These are phyloP conservation scores for Cepphus grylle DNA, from an alignment of 2,113 vertebrate genomes.

Conservation along the genomic window DNA sequence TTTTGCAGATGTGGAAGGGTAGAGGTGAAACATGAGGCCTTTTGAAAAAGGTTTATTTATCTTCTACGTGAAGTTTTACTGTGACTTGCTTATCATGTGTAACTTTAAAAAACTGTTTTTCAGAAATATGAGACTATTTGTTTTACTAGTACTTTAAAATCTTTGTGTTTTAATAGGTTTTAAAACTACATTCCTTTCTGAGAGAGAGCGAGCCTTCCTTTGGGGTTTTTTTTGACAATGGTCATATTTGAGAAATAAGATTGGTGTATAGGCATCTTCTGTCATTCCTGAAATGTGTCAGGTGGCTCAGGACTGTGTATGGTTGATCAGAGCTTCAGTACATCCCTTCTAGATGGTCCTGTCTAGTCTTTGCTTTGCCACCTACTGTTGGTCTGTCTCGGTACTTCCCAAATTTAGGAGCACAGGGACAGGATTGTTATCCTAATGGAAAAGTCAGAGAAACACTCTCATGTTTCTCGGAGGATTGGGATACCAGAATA, in stretches of 20 bases:
- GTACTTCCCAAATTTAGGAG: neutral
- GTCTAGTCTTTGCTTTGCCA: neutral
- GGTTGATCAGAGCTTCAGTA: neutral
- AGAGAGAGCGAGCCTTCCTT: neutral
- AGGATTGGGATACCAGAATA: neutral
- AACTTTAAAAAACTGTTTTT: neutral
- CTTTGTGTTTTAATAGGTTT: neutral
- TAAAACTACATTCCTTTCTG: neutral
- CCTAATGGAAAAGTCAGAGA: neutral
- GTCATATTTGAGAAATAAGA: neutral
- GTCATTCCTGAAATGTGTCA: neutral
- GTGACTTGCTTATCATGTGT: neutral
- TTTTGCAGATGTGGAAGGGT: neutral
- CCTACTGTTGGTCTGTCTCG: rapidly evolving
- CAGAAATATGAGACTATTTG: neutral
- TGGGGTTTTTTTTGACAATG: neutral
- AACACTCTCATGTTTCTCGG: rapidly evolving
- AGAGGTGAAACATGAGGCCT: neutral
- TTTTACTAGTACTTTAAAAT: neutral
- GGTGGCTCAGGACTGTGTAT: neutral
- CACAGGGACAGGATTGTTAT: neutral
- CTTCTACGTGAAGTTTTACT: neutral
- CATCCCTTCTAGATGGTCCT: neutral
- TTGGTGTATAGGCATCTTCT: neutral
- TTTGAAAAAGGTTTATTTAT: neutral